Evolutionary conservation across 1,140 invertebrate genomes (phyloP).

Genomic region (Apis dorsata): DNA sequence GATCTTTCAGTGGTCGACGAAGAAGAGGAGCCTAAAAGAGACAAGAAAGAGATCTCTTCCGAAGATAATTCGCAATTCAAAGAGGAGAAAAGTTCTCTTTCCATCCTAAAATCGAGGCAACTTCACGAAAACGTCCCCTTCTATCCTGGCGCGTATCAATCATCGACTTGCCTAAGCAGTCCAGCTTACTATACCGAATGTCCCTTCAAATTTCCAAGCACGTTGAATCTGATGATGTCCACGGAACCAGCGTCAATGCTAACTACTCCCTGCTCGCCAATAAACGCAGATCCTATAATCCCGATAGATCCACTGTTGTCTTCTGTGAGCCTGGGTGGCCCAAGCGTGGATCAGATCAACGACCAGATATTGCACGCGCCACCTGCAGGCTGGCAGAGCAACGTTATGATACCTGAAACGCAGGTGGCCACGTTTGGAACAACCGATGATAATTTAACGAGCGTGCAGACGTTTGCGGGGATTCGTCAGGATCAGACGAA

Average conservation of each 20-base stretch:
- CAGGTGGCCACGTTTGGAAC: constrained; percentile 1
- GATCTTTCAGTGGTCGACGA: constrained; percentile 88
- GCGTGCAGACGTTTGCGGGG: not conserved
- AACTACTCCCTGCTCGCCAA: constrained; percentile 58
- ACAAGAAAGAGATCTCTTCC: constrained; percentile 53
- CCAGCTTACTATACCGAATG: constrained; percentile 65
- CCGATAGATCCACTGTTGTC: not conserved
- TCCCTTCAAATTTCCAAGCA: constrained; percentile 70
- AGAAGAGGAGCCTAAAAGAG: constrained; percentile 80
- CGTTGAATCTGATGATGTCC: constrained; percentile 52
- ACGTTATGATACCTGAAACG: constrained; percentile 39
- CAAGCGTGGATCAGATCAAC: constrained; percentile 16
- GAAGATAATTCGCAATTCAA: constrained; percentile 36
- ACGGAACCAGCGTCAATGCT: constrained; percentile 35
- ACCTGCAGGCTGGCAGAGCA: constrained; percentile 62
- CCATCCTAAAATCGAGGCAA: constrained; percentile 38
- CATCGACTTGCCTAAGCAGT: constrained; percentile 24
- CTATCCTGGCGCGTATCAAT: constrained; percentile 56
- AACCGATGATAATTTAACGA: not conserved
- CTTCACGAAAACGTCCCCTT: constrained; percentile 62
- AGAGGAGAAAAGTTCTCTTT: constrained; percentile 16
- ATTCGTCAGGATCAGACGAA: constrained; percentile 7
- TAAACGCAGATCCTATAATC: constrained; percentile 62
- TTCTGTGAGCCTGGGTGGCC: not conserved
- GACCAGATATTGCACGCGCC: constrained; percentile 48